These are phyloP conservation scores for Philopedon plagiatum DNA, from an alignment of 2,888 invertebrate genomes.

Conservation along the genomic window DNA sequence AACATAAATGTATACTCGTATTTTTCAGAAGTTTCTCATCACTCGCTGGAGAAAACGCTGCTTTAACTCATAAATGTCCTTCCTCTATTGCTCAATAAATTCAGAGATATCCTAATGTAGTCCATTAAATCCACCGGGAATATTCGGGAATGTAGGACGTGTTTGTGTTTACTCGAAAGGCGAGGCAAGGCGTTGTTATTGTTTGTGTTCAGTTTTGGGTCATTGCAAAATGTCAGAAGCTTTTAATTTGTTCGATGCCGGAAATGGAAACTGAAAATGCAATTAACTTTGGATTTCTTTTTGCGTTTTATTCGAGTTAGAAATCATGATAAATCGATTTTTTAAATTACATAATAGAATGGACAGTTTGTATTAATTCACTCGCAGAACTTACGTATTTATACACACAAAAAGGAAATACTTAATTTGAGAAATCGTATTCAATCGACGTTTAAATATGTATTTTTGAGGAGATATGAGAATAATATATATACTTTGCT, in stretches of 20 bases:
- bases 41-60: conserved; percentile 8
- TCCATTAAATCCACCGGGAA: conserved; percentile 43
- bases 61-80: conserved; percentile 33
- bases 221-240: conserved; percentile 20
- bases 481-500: too few relatives aligned
- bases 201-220: conserved; percentile 39
- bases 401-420: too few relatives aligned
- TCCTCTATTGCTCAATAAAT: conserved; percentile 39
- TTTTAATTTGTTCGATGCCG: conserved; percentile 37
- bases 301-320: not conserved
- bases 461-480: too few relatives aligned
- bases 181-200: conserved; percentile 35
- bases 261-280: conserved; percentile 22
- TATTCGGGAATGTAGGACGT: conserved; percentile 43
- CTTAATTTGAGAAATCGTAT: too few relatives aligned
- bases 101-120: conserved; percentile 45
- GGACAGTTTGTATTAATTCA: not conserved
- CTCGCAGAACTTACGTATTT: too few relatives aligned
- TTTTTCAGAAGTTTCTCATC: conserved; percentile 14
- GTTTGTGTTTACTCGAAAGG: conserved; percentile 36
- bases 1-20: conserved; percentile 2
- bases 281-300: conserved; percentile 25
- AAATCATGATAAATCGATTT: not conserved
- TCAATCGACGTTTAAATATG: too few relatives aligned
- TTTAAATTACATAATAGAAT: not conserved